phyloP scores from a whole-genome alignment of 2,113 vertebrate species.

The Atlantisia rogersi region DNA sequence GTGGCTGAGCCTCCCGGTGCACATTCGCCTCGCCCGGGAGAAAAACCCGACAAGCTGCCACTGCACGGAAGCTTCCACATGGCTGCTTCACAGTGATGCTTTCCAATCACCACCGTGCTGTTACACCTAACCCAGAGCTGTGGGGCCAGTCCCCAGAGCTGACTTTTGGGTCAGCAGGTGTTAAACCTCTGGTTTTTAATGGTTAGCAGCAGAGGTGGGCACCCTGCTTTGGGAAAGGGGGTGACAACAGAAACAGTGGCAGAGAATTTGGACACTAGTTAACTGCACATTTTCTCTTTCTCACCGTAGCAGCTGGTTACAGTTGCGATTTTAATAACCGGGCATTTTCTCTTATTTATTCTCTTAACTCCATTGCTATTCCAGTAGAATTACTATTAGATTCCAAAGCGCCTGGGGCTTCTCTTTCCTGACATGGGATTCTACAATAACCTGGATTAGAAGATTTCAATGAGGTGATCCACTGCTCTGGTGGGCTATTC shows the following conservation, averaged over 20 bases:
- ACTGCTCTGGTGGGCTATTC: neutral
- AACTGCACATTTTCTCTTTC: neutral
- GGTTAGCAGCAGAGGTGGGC: neutral
- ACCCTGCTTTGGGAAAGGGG: neutral
- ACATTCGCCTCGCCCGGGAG: neutral
- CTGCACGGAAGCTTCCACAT: rapidly evolving
- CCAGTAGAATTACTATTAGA: neutral
- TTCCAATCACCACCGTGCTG: neutral
- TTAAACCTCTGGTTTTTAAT: neutral
- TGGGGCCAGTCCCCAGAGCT: neutral
- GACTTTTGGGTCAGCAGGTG: neutral
- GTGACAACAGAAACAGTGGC: neutral
- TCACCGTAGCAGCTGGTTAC: neutral
- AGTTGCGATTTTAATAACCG: neutral
- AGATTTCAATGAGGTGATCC: neutral
- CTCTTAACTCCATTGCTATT: neutral
- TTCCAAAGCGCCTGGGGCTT: neutral
- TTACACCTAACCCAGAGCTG: neutral
- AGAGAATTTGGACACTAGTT: neutral
- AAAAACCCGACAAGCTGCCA: neutral
- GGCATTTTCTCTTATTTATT: neutral
- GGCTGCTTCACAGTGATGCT: neutral
- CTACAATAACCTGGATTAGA: neutral
- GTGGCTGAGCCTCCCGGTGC: neutral
- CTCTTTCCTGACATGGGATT: neutral